phyloP scores from a whole-genome alignment of 2,797 vertebrate genomes.

The Lepus oiostolus region DNA sequence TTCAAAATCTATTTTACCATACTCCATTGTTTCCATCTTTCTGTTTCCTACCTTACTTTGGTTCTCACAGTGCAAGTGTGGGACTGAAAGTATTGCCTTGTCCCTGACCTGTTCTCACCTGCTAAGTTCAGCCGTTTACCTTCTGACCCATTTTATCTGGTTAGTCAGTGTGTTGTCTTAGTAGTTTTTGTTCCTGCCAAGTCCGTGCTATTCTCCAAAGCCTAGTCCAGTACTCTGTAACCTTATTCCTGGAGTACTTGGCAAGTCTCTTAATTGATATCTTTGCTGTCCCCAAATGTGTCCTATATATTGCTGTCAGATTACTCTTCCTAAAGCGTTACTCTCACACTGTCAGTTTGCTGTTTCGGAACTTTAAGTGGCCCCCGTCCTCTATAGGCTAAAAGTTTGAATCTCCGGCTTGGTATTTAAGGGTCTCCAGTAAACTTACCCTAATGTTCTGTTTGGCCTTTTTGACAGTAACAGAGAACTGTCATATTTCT shows the following conservation, averaged over 20 bases:
- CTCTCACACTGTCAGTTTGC: neutral
- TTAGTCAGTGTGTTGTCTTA: neutral
- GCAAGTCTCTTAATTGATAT: neutral
- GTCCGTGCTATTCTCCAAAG: neutral
- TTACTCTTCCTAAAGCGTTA: conserved; percentile 14
- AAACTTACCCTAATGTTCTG: neutral
- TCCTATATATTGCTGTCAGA: neutral
- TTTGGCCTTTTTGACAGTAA: neutral
- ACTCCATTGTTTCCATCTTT: neutral
- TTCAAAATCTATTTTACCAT: neutral
- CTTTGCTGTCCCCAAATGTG: neutral
- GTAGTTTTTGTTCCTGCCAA: conserved; percentile 28
- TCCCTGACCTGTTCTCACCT: neutral
- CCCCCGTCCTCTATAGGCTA: neutral
- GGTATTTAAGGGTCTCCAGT: neutral
- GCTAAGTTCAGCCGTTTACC: neutral
- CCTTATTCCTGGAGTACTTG: neutral
- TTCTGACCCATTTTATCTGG: neutral
- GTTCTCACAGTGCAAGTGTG: neutral
- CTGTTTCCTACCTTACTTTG: neutral
- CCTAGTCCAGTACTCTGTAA: neutral
- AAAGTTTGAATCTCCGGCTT: conserved; percentile 1
- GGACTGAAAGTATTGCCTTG: neutral
- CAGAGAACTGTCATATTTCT: neutral
- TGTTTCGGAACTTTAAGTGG: neutral